Conservation (phyloP, 2,797 vertebrate species). For the Cercopithecus petaurista region DNA sequence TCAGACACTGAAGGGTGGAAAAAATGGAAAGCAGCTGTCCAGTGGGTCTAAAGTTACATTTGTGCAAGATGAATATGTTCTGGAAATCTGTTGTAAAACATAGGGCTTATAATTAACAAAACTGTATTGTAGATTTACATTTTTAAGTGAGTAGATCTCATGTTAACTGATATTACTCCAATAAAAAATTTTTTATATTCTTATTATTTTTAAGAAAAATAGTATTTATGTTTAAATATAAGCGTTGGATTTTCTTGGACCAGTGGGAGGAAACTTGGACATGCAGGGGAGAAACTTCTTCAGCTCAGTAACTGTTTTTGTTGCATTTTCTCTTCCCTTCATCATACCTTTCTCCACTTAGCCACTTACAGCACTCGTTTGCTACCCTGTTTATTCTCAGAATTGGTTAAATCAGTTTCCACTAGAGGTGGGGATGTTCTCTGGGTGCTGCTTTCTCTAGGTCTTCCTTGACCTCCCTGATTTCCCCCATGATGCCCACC, state of each 20-base stretch:
- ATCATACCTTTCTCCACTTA: neutral
- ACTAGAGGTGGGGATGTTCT: neutral
- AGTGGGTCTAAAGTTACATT: neutral
- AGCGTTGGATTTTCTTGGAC: neutral
- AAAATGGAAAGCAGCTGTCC: neutral
- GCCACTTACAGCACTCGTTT: neutral
- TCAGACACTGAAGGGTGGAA: neutral
- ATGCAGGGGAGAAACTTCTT: neutral
- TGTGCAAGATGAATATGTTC: neutral
- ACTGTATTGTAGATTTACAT: neutral
- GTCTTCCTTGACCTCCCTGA: neutral
- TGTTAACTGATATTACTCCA: neutral
- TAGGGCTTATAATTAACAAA: no score
- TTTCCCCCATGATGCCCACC: neutral
- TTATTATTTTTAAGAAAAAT: neutral
- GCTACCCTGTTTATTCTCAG: neutral
- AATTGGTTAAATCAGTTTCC: neutral
- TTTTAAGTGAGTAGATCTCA: neutral
- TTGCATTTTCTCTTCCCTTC: neutral
- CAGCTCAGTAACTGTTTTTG: neutral
- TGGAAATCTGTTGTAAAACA: no score
- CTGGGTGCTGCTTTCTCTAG: neutral
- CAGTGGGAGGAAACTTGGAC: neutral
- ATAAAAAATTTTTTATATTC: neutral
- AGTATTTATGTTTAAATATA: neutral